Base-by-base conservation (phyloP, 1,140 invertebrate genomes). In the Zaprionus taronus region DNA sequence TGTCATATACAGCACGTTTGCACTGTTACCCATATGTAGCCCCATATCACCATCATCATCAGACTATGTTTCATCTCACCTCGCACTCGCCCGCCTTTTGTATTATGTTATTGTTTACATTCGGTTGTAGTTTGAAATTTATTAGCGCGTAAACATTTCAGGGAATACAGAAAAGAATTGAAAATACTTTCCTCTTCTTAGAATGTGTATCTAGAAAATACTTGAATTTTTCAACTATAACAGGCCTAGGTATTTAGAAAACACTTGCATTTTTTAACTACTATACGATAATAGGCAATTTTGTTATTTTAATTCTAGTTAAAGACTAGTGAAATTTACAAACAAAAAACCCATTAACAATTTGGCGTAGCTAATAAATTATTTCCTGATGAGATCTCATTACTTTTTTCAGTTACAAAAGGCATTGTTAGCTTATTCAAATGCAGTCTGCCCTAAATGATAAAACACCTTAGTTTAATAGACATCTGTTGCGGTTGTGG, bases 31-130 rank as follows among this genome's bases (percentile, higher is more conserved):
- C 61, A 51, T 24, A 22, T 53, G 24, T 47, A 70, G 57, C 57
- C 24, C 31, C 31, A 34, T 28, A 26, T 56, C 53, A 56, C 24
- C 67, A 49, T 36, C 57, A 69, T 28, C 31, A 20, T 47, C 57
- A 15, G 15, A 55, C n/a, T 56, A 69, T 83, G 83, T 72, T 78
- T 80, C 34, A 73, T 83, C 71, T 83, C 77, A 78, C 12, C 77
- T 81, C 81, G 57, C 80, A 76, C 77, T 81, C 81, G 36, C 49
- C 61, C 58, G 24, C 41, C 65, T 55, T 72, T 71, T 74, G 65
- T 79, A 71, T 83, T 56, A 63, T 2, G 68, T 83, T 56, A 63
- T 2, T 58, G 56, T 63, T 57, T 74, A 44, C 73, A 79, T 81
- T 58, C 49, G 49, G 70, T 79, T 89, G 70, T 63, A 65, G 70